A percentile compares a stretch with the other conserved stretches of the same genome.
Conservation (phyloP, 2,113 vertebrate genomes). For the Microtus montanus region DNA sequence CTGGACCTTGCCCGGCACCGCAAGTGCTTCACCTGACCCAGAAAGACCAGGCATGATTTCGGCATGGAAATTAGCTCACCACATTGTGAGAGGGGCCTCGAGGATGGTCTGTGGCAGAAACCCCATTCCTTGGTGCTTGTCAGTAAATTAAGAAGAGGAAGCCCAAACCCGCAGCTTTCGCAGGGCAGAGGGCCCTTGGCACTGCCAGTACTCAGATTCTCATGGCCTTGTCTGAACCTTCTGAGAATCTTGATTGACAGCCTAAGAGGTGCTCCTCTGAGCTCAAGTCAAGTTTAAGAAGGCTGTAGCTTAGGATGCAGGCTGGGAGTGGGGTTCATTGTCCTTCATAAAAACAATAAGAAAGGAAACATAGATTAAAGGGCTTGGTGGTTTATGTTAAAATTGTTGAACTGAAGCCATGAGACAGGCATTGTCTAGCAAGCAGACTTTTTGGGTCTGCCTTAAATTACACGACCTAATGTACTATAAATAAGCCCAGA, state of each 20-base stretch:
- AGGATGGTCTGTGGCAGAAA: neutral
- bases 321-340: slow-evolving; percentile 68
- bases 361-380: slow-evolving; percentile 70
- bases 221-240: neutral
- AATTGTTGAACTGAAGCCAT: slow-evolving; percentile 81
- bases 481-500: slow-evolving; percentile 74
- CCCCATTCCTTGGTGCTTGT: neutral
- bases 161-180: accelerated
- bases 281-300: slow-evolving; percentile 49
- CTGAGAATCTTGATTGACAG: slow-evolving; percentile 17
- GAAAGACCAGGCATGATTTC: neutral
- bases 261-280: slow-evolving; percentile 59
- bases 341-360: slow-evolving; percentile 64
- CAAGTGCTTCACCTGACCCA: neutral
- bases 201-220: neutral
- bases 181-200: no score
- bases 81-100: neutral
- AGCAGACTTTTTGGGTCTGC: slow-evolving; percentile 58
- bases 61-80: neutral
- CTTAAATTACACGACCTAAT: slow-evolving; percentile 70
- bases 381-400: slow-evolving; percentile 80
- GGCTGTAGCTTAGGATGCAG: slow-evolving; percentile 52
- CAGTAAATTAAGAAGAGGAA: neutral
- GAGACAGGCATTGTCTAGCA: slow-evolving; percentile 77
- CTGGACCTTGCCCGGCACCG: neutral